Evolutionary conservation across 2,797 vertebrate species (phyloP).

Genomic region (Schizopygopsis malacanthus): DNA sequence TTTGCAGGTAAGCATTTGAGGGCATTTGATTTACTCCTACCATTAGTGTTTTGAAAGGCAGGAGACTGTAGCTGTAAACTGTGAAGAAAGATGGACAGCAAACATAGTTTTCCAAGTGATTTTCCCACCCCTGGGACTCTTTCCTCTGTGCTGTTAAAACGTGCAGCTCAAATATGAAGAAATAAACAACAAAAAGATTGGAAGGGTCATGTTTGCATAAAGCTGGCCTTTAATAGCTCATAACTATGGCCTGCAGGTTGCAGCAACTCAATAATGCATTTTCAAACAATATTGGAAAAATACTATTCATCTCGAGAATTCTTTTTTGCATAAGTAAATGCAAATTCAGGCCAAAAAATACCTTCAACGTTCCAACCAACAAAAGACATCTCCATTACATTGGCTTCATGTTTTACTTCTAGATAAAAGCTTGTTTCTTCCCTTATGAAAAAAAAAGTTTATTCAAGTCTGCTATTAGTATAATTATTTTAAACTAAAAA

Average conservation of each 20-base stretch:
- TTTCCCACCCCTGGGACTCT: constrained; percentile 35
- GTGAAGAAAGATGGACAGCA: constrained; percentile 22
- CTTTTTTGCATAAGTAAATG: neutral
- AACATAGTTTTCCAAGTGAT: constrained; percentile 29
- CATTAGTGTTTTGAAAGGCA: constrained; percentile 31
- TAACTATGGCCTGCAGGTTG: neutral
- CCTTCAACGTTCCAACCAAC: neutral
- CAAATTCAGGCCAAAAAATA: neutral
- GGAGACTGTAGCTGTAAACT: constrained; percentile 17
- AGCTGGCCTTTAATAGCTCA: neutral
- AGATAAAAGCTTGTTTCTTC: neutral
- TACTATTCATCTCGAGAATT: neutral
- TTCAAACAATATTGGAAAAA: neutral
- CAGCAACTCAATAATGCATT: neutral
- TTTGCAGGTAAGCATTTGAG: constrained; percentile 23
- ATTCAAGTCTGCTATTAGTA: no score
- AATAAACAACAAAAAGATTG: constrained; percentile 4
- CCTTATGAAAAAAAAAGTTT: no score
- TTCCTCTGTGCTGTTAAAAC: constrained; percentile 13
- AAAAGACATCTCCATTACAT: neutral
- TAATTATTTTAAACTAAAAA: no score
- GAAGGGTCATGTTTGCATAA: constrained; percentile 21
- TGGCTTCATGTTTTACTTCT: neutral
- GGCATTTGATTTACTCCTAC: constrained; percentile 32
- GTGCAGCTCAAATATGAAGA: constrained; percentile 15